Base-by-base conservation (phyloP, 2,888 invertebrate species). In the Drosophila neotestacea region DNA sequence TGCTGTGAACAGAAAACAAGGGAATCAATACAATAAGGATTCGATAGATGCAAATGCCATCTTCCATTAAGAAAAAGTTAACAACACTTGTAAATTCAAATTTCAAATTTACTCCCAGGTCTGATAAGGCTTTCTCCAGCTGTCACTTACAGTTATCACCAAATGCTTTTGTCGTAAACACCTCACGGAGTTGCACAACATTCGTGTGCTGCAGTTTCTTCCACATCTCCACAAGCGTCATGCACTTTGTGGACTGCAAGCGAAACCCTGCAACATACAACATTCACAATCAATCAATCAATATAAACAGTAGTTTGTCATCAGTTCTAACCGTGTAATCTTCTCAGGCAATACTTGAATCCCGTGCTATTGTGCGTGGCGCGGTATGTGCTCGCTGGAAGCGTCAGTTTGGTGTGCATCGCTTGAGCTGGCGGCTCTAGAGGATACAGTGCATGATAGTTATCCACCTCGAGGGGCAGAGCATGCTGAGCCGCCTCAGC, bases 201-300 rank as follows among this genome's bases (percentile, higher is more conserved):
- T 99, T 99, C 87, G 98, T 97, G 93, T 99, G 99, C 90, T 96
- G 96, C 64, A 99, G 94, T 93, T 97, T 96, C 92, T 98, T 98
- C 99, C 99, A 99, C 94, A 96, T 95, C 85, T 99, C 98, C 44
- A 98, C 96, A 81, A 96, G 93, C 32, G 95, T 93, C 94, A 98
- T 96, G 91, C 96, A 96, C 90, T 98, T 98, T 44, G 96, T 95
- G 84, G 96, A 96, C 79, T 96, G 95, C 79, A 97, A 93, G 41
- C 97, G 95, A 91, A 96, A 96, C 91, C 96, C 96, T 96, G 13
- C 64, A 54, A 6, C 1, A 16, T 6, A 38, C 1, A n/a, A 27
- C 0, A 11, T 44, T 42, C 6, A 42, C 6, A 42, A n/a, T 22
- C 28, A 41, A 7, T 42, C 0, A 34, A 32, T n/a, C 22, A 42